A percentile compares a stretch with the other conserved stretches of the same genome.
Evolutionary conservation across 2,888 invertebrate genomes (phyloP).

Genomic region (Monopis laevigella): DNA sequence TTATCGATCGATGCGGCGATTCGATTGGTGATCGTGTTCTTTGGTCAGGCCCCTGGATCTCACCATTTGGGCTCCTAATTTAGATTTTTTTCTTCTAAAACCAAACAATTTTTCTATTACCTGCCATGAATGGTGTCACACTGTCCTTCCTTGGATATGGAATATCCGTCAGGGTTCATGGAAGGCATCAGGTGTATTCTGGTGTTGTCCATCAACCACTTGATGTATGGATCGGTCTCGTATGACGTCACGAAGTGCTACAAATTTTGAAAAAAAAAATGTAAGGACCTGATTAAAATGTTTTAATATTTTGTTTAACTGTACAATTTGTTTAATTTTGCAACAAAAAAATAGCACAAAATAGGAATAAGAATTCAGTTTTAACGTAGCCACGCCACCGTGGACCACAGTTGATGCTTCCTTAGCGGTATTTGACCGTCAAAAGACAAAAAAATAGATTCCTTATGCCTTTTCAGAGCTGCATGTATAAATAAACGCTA

Average conservation of each 20-base stretch:
- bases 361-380: neutral
- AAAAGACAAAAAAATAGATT: too few species aligned
- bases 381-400: too few species aligned
- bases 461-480: too few species aligned
- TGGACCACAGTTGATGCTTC: too few species aligned
- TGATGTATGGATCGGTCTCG: conserved; percentile 83
- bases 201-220: conserved; percentile 93
- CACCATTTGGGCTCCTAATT: too few species aligned
- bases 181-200: conserved; percentile 97
- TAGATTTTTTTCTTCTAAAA: neutral
- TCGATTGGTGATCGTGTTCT: too few species aligned
- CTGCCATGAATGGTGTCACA: conserved; percentile 90
- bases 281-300: too few species aligned
- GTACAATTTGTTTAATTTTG: neutral
- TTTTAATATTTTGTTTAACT: neutral
- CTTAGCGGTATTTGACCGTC: too few species aligned
- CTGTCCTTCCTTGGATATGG: conserved; percentile 87
- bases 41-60: too few species aligned
- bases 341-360: neutral
- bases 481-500: too few species aligned
- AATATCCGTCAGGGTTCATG: conserved; percentile 99
- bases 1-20: too few species aligned
- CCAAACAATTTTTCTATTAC: conserved; percentile 43
- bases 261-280: conserved; percentile 28
- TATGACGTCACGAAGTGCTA: conserved; percentile 88